Base-by-base conservation (phyloP, 2,888 invertebrate species). In the Blastobasis lacticolella region DNA sequence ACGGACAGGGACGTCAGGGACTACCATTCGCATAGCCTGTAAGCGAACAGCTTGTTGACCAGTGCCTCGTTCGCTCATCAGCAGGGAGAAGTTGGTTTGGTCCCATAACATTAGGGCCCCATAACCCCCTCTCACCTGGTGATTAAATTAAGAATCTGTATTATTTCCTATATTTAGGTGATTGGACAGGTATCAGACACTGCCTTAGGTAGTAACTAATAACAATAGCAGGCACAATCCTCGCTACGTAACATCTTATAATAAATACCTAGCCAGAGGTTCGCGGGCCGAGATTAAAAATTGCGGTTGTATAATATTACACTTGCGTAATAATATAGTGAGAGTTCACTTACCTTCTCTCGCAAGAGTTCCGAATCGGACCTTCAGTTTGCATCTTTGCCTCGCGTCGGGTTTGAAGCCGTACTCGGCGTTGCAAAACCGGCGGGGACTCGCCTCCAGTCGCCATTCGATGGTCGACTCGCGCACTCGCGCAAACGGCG, bases 331-430 rank as follows among this genome's bases (percentile, higher is more conserved):
- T 53, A 47, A 58, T 56, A 57, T 64, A 69, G 81, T 73, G 84
- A 81, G 81, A 76, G 78, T 69, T 64, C 54, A 66, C 62, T 64
- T 62, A 68, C 59, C 57, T 23, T 23, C 61, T 55, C 61, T 57
- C 67, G 67, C 68, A 71, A 77, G 48, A 77, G 78, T 82, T 81
- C 80, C 75, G 78, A 84, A 80, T 73, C 69, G 67, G 68, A 74
- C 70, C 68, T 65, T 66, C 67, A 59, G 23, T 23, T 23, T 23
- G 23, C 23, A 23, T 23, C 23, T 23, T 23, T 23, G 23, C 23
- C 23, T 23, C 38, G 57, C 60, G 53, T 52, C 53, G 60, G 37
- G 54, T 48, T 43, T 37, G 44, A 40, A 42, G 46, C 49, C 62
- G 66, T 60, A 57, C 49, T 53, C 50, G 48, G 46, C 60, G 62